phyloP scores from a whole-genome alignment of 1,140 invertebrate genomes.

The Drosophila sp. region DNA sequence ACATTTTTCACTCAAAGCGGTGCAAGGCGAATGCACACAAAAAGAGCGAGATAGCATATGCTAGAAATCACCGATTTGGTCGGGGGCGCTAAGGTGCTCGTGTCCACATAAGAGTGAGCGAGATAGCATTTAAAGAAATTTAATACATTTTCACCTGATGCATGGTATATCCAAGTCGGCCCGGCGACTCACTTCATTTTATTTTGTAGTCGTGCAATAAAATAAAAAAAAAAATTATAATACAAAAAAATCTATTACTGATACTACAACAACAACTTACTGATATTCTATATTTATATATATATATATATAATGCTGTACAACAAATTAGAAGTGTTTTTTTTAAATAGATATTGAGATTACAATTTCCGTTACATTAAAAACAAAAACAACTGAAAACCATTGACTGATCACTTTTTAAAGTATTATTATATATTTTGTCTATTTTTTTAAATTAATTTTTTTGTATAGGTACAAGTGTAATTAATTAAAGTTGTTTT shows the following conservation, averaged over 20 bases:
- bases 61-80: too few species aligned
- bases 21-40: too few species aligned
- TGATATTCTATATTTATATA: constrained; percentile 61
- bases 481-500: constrained; percentile 41
- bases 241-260: constrained; percentile 65
- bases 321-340: constrained; percentile 53
- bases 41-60: too few species aligned
- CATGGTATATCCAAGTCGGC: too few species aligned
- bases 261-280: constrained; percentile 73
- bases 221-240: constrained; percentile 51
- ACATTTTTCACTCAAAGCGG: too few species aligned
- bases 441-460: constrained; percentile 47
- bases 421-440: constrained; percentile 78
- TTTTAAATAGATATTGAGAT: constrained; percentile 53
- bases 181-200: too few species aligned
- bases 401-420: constrained; percentile 78
- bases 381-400: constrained; percentile 53
- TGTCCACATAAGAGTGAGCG: too few species aligned
- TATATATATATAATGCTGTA: constrained; percentile 65
- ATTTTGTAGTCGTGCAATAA: constrained; percentile 11
- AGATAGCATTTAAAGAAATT: too few species aligned
- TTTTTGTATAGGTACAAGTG: constrained; percentile 66
- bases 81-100: too few species aligned
- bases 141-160: too few species aligned
- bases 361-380: constrained; percentile 63